These are phyloP conservation scores for Crotalus helleri DNA, from an alignment of 2,113 vertebrate species.

Conservation along the genomic window DNA sequence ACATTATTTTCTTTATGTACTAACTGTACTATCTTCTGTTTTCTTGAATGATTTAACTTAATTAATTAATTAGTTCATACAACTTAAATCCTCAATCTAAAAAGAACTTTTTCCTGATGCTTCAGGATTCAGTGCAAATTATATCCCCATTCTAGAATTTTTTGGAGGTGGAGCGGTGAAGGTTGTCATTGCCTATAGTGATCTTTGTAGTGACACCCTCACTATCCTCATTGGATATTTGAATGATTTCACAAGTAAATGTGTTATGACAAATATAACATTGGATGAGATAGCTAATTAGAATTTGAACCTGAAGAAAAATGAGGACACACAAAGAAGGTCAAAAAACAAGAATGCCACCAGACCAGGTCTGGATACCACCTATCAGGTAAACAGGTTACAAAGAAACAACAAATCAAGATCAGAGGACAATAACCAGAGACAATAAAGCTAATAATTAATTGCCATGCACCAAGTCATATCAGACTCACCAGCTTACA, in stretches of 20 bases:
- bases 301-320: neutral
- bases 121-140: neutral
- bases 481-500: neutral
- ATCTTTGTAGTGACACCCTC: neutral
- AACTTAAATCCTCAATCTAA: neutral
- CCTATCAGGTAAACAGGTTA: neutral
- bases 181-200: neutral
- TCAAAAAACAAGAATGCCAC: neutral
- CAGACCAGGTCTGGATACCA: neutral
- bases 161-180: neutral
- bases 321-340: neutral
- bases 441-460: neutral
- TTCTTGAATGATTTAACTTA: neutral
- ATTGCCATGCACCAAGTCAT: neutral
- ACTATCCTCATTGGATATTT: neutral
- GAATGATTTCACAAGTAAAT: neutral
- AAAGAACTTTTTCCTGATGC: neutral
- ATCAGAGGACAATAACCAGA: neutral
- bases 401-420: neutral
- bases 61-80: neutral
- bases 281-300: neutral
- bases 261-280: neutral
- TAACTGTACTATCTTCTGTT: neutral
- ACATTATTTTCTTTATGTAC: neutral
- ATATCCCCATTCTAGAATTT: too few relatives aligned